phyloP scores from a whole-genome alignment of 1,140 invertebrate genomes.

The Notospermus geniculatus region DNA sequence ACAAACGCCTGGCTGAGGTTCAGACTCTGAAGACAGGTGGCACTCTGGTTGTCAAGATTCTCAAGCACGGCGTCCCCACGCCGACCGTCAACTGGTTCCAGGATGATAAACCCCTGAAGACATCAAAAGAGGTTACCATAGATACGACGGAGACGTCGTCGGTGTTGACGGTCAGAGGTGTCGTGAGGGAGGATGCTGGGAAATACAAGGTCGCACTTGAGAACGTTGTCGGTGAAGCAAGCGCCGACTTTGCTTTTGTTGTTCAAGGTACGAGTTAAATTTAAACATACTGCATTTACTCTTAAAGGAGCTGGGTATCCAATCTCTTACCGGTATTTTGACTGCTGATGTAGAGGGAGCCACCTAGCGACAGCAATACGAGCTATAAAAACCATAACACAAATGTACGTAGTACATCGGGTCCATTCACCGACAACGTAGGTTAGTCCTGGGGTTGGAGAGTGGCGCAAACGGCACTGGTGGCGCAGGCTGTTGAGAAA shows the following conservation, averaged over 20 bases:
- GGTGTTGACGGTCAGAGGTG: slow-evolving; percentile 60
- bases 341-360: no score
- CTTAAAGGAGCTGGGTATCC: no score
- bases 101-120: slow-evolving; percentile 63
- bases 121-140: slow-evolving; percentile 36
- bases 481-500: no score
- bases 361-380: no score
- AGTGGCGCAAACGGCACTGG: no score
- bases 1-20: slow-evolving; percentile 44
- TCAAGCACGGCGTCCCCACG: slow-evolving; percentile 84
- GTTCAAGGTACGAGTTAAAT: slow-evolving; percentile 28
- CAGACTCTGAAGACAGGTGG: slow-evolving; percentile 47
- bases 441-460: no score
- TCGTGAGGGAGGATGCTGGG: slow-evolving; percentile 73
- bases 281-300: no score
- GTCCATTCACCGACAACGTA: no score
- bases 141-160: slow-evolving; percentile 42
- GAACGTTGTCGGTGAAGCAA: slow-evolving; percentile 44
- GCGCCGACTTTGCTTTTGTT: slow-evolving; percentile 46
- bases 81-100: slow-evolving; percentile 87
- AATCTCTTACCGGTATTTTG: no score
- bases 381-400: slow-evolving; percentile 63
- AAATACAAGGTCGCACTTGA: slow-evolving; percentile 62
- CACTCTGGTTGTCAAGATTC: slow-evolving; percentile 40
- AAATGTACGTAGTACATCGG: no score